Evolutionary conservation across 53 echinoderm and acorn worm species (phyloP), one percentile per base, ranked within the genome.

Genomic region (Henricia sp.): DNA sequence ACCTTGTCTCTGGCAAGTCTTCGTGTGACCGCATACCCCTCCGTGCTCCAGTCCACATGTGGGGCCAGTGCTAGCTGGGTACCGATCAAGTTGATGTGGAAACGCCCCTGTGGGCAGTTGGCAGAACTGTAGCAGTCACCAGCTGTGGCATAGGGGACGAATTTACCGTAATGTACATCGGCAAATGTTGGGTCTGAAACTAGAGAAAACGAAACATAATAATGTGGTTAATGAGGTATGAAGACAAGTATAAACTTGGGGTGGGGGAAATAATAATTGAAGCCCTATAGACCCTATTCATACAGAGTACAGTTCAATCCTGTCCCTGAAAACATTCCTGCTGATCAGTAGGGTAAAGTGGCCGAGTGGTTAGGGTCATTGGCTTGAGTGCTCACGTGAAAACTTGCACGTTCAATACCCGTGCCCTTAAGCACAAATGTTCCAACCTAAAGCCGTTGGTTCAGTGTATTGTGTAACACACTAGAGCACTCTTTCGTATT

Each of bases 41-140:
- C 66, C 16, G 94, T 92, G 39, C 65, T 71, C 97, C 97, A 97
- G 78, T 89, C 90, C 50, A 88, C 67, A 20, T 84, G 83, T 83
- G 94, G 83, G 32, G 92, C 89, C 70, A 97, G 83, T 54, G 92
- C 85, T 27, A 97, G 88, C 37, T 92, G 90, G 29, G 97, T 97
- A 68, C 82, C 92, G 40, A 67, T 88, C 52, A 97, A 84, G 60
- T 92, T 94, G 67, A 97, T 83, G 32, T 90, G 86, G 48, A 97
- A 97, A 14, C 86, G 84, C 8, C 97, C 97, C 70, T 97, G 97
- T 26, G 94, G 97, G 60, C 97, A 97, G 70, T 87, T 36, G 13
- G 78, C 85, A 6, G 70, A 64, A 52, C 97, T 97, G 80, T 94
- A 97, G 77, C 97, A 97, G 76, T 97, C 97, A 13, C 97, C 97